Evolutionary conservation across 1,140 invertebrate genomes (phyloP), one percentile per base, ranked within the genome.

Genomic region (Carposina sasakii): DNA sequence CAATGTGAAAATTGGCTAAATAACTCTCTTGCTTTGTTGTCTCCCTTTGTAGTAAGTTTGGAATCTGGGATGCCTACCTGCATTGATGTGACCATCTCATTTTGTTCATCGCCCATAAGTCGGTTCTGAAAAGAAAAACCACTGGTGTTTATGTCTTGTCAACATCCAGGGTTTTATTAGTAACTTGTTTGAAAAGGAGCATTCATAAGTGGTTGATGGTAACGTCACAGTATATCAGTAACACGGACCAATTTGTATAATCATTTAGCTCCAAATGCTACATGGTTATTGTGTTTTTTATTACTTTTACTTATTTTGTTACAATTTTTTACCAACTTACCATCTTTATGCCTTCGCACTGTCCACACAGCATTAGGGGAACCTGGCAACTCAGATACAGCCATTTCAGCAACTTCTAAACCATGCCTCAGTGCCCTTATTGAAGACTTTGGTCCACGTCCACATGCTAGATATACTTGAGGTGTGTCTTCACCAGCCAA

Each of bases 321-420:
- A 28, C 12, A 28, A 28, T 28, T 6, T 41, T 19, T 33, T 31
- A 26, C 30, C 34, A 67, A 89, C 89, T 91, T 85, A 97, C 96
- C 97, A 88, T 99, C 98, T 74, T 93, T 90, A 81, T 96, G 92
- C 73, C 93, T 90, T 81, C 98, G 98, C 1, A 99, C 98, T 23
- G 98, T 99, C 98, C 98, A 99, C 4, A 99, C 98, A 69, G 98
- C 98, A 87, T 98, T 99, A 8, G 98, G 98, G 81, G 98, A 99
- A 77, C 98, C 98, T 10, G 98, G 98, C 54, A 99, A 85, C 84
- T 99, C 98, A 37, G 97, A 99, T 2, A 99, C 97, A 62, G 98
- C 98, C 98, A 99, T 99, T 86, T 99, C 98, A 0, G 97, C 96
- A 1, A 94, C 97, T 89, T 99, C 98, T 10, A 99, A 86, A 67